Percentiles rank a stretch among this genome's conserved stretches.
These are phyloP conservation scores for Drosophila biarmipes DNA, from an alignment of 1,140 invertebrate species.

Conservation along the genomic window DNA sequence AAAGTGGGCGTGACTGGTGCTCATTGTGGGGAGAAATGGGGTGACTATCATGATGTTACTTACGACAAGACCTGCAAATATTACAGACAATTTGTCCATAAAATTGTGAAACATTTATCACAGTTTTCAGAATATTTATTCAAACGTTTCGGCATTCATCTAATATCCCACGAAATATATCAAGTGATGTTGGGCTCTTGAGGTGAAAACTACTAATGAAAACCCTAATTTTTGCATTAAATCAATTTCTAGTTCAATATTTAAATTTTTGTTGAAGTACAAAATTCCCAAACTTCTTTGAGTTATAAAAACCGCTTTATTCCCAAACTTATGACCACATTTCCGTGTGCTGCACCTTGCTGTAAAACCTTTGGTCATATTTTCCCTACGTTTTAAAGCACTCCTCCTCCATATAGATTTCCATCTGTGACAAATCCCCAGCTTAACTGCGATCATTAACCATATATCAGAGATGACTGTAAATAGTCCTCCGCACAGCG, in stretches of 20 bases:
- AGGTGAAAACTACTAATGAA: too few species aligned
- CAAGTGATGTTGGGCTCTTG: background rate
- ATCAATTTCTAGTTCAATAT: too few species aligned
- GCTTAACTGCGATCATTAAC: slow-evolving; percentile 44
- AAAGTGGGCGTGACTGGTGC: slow-evolving; percentile 43
- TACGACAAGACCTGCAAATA: slow-evolving; percentile 26
- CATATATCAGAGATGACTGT: slow-evolving; percentile 43
- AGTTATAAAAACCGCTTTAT: background rate
- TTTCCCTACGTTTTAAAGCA: slow-evolving; percentile 8
- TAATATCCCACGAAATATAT: slow-evolving; percentile 6
- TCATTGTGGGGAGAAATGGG: slow-evolving; percentile 18
- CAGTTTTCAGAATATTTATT: slow-evolving; percentile 28
- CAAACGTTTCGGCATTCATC: slow-evolving; percentile 4
- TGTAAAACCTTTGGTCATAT: background rate
- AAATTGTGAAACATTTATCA: slow-evolving; percentile 32
- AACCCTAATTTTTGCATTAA: too few species aligned
- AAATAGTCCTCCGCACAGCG: slow-evolving; percentile 24
- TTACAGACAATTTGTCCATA: slow-evolving; percentile 39
- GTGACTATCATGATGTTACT: slow-evolving; percentile 27
- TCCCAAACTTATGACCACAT: background rate
- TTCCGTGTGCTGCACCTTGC: slow-evolving; percentile 2
- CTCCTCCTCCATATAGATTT: slow-evolving; percentile 20
- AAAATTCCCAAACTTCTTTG: too few species aligned
- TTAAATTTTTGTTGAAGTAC: too few species aligned
- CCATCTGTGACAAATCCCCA: slow-evolving; percentile 41